phyloP scores from a whole-genome alignment of 2,888 invertebrate genomes.

The Lasioglossum pauxillum region DNA sequence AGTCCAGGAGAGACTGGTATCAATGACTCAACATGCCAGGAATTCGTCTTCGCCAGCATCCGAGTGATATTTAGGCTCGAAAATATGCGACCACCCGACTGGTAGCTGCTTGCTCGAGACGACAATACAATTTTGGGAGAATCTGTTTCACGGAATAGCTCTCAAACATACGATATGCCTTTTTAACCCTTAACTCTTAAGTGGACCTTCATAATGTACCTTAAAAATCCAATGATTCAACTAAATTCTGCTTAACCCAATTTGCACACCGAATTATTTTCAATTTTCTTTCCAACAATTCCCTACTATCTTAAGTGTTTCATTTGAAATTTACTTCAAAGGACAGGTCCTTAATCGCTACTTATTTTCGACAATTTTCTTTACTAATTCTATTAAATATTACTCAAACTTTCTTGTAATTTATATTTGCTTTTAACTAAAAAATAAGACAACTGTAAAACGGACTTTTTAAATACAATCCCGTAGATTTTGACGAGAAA shows the following conservation, averaged over 20 bases:
- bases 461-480: too few relatives aligned
- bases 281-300: too few relatives aligned
- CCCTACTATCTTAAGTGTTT: too few relatives aligned
- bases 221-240: neutral
- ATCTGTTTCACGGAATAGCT: conserved; percentile 11
- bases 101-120: conserved; percentile 24
- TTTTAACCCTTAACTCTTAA: conserved; percentile 10
- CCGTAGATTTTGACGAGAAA: too few relatives aligned
- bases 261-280: too few relatives aligned
- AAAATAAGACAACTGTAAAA: too few relatives aligned
- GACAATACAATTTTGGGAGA: conserved; percentile 43
- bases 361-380: too few relatives aligned
- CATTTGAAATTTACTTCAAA: too few relatives aligned
- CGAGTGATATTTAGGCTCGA: conserved; percentile 51
- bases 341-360: too few relatives aligned
- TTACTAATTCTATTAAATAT: too few relatives aligned
- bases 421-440: too few relatives aligned
- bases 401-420: too few relatives aligned
- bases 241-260: neutral
- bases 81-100: conserved; percentile 53
- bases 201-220: neutral
- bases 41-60: conserved; percentile 59
- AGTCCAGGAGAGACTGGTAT: conserved; percentile 41
- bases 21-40: conserved; percentile 70
- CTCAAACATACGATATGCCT: conserved; percentile 35